Evolutionary conservation across 2,888 invertebrate species (phyloP), one percentile per base, ranked within the genome.

Genomic region (Poecilobothrus nobilitatus): DNA sequence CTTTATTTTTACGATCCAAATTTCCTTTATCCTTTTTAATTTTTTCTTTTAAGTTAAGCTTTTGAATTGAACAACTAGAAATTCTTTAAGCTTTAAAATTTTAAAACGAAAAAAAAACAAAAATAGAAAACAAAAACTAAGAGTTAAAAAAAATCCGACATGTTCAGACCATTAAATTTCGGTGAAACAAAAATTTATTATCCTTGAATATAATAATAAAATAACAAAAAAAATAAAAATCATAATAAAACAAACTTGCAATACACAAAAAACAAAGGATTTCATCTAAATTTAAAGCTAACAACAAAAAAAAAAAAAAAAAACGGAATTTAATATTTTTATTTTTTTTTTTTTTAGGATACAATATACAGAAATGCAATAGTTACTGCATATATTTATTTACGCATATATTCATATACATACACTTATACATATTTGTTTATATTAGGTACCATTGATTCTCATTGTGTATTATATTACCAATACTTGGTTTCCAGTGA

Each of bases 101-200:
- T 7, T 37, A 37, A 7, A 37, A 37, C 12, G 27, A 27, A 9
- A 41, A 41, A 41, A 41, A 12, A 44, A 44, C 44, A 44, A 44
- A 34, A 44, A 44, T 12, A 44, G 3, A 18, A 18, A 18, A n/a
- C 5, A 53, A 44, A 44, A 44, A 44, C 44, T 15, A 34, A 34
- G 8, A 7, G 6, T 12, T 34, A 34, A 7, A 34, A 34, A 34
- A 34, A 8, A 37, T 53, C 53, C 53, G 15, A 15, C 53, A 53
- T 53, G 53, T 53, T 53, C 53, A 53, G 53, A 18, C 53, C 53
- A 53, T 53, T 53, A 53, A 53, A 53, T 53, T 53, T 53, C 53
- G 53, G 53, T 53, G 53, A 53, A 53, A 53, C 53, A 53, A 53
- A 53, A 18, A 53, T 53, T 53, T 53, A 53, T 53, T 53, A 53